Percentiles rank a stretch among this genome's conserved stretches.
phyloP scores from a whole-genome alignment of 2,888 invertebrate species.

The Bellardia bayeri region DNA sequence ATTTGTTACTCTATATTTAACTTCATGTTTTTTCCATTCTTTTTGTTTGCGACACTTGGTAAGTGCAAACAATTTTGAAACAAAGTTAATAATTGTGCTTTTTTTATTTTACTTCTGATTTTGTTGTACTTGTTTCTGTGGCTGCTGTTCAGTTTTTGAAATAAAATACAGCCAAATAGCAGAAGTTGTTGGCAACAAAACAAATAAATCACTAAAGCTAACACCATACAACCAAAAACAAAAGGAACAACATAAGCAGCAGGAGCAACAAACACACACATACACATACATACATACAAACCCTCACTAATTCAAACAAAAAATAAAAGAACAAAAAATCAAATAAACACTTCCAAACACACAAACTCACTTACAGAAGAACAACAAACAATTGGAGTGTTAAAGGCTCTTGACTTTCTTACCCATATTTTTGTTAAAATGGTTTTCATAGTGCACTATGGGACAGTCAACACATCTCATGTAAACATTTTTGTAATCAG shows the following conservation, averaged over 20 bases:
- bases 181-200: constrained; percentile 66
- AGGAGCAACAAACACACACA: constrained; percentile 21
- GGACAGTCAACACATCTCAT: background rate
- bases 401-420: constrained; percentile 69
- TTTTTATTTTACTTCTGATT: constrained; percentile 24
- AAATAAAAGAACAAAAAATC: constrained; percentile 5
- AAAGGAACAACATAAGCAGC: constrained; percentile 5
- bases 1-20: constrained; percentile 44
- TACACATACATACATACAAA: constrained; percentile 2
- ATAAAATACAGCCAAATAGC: constrained; percentile 56
- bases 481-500: too few relatives aligned
- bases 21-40: constrained; percentile 24
- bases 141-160: constrained; percentile 30
- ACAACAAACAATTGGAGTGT: constrained; percentile 63
- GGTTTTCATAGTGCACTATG: constrained; percentile 32
- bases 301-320: background rate
- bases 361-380: constrained; percentile 12
- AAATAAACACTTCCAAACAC: constrained; percentile 28
- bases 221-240: constrained; percentile 40
- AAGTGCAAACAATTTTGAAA: constrained; percentile 67
- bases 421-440: constrained; percentile 51
- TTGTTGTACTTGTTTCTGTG: constrained; percentile 14
- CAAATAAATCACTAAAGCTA: constrained; percentile 70
- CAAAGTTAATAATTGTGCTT: constrained; percentile 67
- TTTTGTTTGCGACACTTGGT: constrained; percentile 58